phyloP scores from a whole-genome alignment of 2,797 vertebrate species.

The Enteromius viviparus region DNA sequence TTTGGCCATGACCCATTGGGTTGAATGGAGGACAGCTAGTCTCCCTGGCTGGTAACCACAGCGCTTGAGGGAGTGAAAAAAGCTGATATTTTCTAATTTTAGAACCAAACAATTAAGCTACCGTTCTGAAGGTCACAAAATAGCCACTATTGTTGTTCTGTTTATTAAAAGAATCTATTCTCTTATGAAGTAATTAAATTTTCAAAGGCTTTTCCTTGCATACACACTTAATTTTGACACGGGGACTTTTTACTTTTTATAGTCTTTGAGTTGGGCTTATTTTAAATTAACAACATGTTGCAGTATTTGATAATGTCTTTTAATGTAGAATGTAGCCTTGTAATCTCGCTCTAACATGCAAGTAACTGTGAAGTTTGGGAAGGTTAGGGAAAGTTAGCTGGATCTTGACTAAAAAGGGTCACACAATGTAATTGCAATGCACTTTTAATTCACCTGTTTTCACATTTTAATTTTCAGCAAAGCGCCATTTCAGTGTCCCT shows the following conservation, averaged over 20 bases:
- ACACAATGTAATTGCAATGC: slow-evolving; percentile 33
- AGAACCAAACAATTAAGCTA: slow-evolving; percentile 35
- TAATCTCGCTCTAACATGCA: neutral
- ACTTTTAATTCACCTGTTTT: slow-evolving; percentile 35
- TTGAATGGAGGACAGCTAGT: slow-evolving; percentile 34
- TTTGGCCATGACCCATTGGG: slow-evolving; percentile 1
- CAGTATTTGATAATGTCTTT: neutral
- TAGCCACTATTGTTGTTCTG: slow-evolving; percentile 32
- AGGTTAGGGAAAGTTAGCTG: neutral
- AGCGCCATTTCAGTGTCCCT: slow-evolving; percentile 33
- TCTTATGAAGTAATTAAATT: slow-evolving; percentile 34
- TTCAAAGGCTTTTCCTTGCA: slow-evolving; percentile 10
- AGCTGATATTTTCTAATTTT: slow-evolving; percentile 32
- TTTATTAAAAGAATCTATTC: slow-evolving; percentile 14
- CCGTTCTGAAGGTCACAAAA: slow-evolving; percentile 24
- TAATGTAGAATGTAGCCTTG: neutral
- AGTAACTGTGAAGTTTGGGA: neutral
- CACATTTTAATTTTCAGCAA: slow-evolving; percentile 35
- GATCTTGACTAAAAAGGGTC: slow-evolving; percentile 19
- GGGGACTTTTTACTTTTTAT: neutral
- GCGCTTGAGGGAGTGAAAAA: neutral
- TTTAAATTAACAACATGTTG: slow-evolving; percentile 14
- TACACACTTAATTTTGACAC: neutral
- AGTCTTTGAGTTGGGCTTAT: neutral
- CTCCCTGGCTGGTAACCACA: slow-evolving; percentile 33